Evolutionary conservation across 2,888 invertebrate species (phyloP).

Genomic region (Smittia aterrima): DNA sequence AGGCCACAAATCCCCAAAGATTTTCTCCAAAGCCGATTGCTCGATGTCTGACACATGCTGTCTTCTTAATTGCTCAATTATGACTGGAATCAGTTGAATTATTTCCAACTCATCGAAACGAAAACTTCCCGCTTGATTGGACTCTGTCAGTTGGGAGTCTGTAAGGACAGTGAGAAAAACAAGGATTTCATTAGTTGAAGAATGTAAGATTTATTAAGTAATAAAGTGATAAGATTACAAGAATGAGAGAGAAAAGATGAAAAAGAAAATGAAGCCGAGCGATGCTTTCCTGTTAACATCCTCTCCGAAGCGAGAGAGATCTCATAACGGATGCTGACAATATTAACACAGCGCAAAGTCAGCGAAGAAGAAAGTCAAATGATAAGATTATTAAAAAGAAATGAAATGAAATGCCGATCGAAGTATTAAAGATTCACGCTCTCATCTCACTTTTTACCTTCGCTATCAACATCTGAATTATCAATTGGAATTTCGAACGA

Average conservation of each 20-base stretch:
- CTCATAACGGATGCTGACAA: too few relatives aligned
- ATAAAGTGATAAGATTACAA: neutral
- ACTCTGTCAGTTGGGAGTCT: neutral
- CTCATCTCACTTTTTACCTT: neutral
- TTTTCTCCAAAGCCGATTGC: constrained; percentile 35
- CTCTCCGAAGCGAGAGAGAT: too few relatives aligned
- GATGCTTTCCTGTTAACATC: too few relatives aligned
- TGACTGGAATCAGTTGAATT: constrained; percentile 42
- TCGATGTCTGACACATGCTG: constrained; percentile 40
- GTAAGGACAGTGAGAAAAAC: constrained; percentile 20
- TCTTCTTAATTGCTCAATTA: constrained; percentile 42
- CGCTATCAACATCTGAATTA: neutral
- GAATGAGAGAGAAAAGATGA: neutral
- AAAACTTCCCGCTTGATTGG: constrained; percentile 18
- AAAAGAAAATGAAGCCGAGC: too few relatives aligned
- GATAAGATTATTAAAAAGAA: constrained; percentile 9
- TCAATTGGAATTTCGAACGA: neutral
- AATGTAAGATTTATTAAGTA: neutral
- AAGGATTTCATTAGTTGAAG: constrained; percentile 24
- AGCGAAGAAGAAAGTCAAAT: neutral
- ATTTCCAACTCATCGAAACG: constrained; percentile 43
- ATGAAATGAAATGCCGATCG: constrained; percentile 13
- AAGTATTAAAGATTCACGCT: neutral
- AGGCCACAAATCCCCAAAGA: constrained; percentile 43
- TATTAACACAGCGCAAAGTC: too few relatives aligned